phyloP scores from a whole-genome alignment of 2,113 vertebrate species.

The Addax nasomaculatus region DNA sequence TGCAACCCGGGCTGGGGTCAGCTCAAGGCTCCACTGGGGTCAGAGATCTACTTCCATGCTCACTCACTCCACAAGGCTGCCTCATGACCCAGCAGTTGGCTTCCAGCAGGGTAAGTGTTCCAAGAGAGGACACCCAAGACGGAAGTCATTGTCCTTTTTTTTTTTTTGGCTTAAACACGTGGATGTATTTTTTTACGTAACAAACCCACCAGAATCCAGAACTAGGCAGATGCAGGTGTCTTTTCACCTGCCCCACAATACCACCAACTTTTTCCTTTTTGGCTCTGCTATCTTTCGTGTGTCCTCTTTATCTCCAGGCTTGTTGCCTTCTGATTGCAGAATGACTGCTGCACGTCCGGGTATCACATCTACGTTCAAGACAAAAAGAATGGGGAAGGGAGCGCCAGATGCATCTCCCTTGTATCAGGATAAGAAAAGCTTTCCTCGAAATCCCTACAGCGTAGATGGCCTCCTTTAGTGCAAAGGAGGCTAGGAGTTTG shows the following conservation, averaged over 20 bases:
- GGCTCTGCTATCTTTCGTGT: not conserved
- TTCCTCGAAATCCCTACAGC: not conserved
- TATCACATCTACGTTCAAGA: not conserved
- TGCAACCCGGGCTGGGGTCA: not conserved
- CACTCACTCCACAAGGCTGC: not conserved
- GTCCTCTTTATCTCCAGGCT: not conserved
- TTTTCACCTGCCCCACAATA: not conserved
- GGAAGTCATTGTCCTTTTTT: not conserved
- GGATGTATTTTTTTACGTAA: not conserved
- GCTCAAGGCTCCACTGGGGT: not conserved
- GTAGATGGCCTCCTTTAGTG: not conserved
- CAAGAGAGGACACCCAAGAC: not conserved
- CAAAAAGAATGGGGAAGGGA: not conserved
- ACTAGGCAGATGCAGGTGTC: not conserved
- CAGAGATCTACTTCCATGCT: not conserved
- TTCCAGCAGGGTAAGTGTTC: not conserved
- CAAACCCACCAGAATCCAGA: not conserved
- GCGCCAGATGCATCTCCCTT: not conserved
- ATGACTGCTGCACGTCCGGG: not conserved
- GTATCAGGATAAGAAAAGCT: not conserved
- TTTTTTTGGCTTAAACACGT: not conserved
- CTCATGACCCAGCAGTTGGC: not conserved
- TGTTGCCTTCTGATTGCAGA: not conserved
- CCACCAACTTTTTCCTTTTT: not conserved
- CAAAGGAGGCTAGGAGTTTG: not conserved